Conservation (phyloP, 2,888 invertebrate genomes). For the Adela reaumurella region DNA sequence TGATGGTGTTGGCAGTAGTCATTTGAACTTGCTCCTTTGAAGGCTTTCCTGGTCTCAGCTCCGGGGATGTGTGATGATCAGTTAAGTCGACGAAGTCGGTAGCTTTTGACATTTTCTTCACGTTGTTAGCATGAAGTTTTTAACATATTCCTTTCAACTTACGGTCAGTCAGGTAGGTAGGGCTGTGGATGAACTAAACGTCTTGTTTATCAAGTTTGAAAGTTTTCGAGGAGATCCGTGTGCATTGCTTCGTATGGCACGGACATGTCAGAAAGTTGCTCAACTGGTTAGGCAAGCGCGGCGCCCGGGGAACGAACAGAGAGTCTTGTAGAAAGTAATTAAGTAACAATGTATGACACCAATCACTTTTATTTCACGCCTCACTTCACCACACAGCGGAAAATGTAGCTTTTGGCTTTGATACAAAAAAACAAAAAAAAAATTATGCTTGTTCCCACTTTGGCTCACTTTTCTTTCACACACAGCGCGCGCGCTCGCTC, state of each 20-base stretch:
- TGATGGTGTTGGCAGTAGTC: constrained; percentile 8
- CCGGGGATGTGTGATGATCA: background rate
- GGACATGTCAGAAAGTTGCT: background rate
- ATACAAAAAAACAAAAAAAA: too few species aligned
- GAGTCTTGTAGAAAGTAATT: background rate
- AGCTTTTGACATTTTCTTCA: background rate
- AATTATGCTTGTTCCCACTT: too few species aligned
- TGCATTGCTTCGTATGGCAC: background rate
- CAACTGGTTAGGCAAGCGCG: too few species aligned
- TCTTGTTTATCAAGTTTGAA: background rate
- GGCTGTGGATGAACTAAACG: too few species aligned
- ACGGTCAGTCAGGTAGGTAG: too few species aligned
- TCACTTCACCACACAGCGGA: background rate
- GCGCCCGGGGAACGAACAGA: background rate
- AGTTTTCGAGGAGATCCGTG: background rate
- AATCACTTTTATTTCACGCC: background rate
- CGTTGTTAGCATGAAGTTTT: too few species aligned
- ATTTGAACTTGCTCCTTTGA: background rate
- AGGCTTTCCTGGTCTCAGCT: background rate
- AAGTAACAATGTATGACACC: background rate
- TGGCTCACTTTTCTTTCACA: too few species aligned
- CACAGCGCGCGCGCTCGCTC: too few species aligned
- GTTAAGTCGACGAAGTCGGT: background rate
- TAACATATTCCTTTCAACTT: too few species aligned
- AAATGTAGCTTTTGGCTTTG: too few species aligned